A percentile compares a stretch with the other conserved stretches of the same genome.
Conservation (phyloP, 2,888 invertebrate genomes). For the Tubulanus polymorphus region DNA sequence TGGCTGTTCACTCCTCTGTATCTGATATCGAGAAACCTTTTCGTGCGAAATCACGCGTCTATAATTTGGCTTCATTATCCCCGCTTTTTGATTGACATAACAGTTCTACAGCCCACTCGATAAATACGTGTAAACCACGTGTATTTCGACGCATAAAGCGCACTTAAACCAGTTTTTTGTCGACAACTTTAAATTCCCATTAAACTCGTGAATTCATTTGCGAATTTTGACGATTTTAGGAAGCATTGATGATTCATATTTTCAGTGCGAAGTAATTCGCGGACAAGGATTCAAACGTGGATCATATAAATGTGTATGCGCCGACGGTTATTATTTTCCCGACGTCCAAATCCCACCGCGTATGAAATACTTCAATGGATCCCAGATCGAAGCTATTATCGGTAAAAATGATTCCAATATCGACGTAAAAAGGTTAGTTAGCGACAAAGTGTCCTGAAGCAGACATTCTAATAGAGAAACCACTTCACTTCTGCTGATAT, state of each 20-base stretch:
- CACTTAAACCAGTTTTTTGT: too few species aligned
- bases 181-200: too few species aligned
- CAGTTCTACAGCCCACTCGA: background rate
- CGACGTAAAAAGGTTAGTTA: conserved; percentile 17
- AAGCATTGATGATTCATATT: too few species aligned
- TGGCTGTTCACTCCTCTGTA: background rate
- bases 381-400: conserved; percentile 27
- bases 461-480: too few species aligned
- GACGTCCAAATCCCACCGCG: conserved; percentile 14
- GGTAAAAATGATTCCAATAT: conserved; percentile 15
- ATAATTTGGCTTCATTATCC: too few species aligned
- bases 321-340: conserved; percentile 46
- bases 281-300: conserved; percentile 41
- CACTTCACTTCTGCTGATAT: too few species aligned
- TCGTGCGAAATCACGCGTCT: too few species aligned
- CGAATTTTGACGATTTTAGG: too few species aligned
- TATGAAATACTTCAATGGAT: conserved; percentile 34
- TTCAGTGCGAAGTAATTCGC: conserved; percentile 33
- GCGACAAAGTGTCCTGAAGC: too few species aligned
- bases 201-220: too few species aligned
- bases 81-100: background rate
- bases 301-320: conserved; percentile 39
- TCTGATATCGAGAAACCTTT: too few species aligned
- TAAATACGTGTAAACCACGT: background rate
- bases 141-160: too few species aligned